Evolutionary conservation across 2,113 vertebrate genomes (phyloP).

Genomic region (Rhombomys opimus): DNA sequence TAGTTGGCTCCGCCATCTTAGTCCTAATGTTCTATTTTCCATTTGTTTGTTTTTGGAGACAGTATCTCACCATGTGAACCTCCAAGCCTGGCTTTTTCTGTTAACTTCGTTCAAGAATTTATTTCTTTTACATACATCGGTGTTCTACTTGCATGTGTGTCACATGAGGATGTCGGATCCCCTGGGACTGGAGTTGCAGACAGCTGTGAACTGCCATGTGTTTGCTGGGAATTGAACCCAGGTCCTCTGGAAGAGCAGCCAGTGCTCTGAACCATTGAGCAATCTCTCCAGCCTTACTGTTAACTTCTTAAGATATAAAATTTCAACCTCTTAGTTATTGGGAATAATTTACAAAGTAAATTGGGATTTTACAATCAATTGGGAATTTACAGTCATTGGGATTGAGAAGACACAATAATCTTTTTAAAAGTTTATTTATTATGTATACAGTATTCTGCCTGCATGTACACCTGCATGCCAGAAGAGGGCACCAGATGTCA

Average conservation of each 20-base stretch:
- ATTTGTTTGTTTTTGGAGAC: neutral
- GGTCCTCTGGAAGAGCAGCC: neutral
- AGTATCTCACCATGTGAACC: too few species aligned
- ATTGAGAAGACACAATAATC: neutral
- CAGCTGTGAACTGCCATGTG: neutral
- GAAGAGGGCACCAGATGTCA: too few species aligned
- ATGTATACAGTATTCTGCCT: too few species aligned
- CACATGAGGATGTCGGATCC: neutral
- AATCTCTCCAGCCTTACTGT: neutral
- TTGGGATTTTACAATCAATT: too few species aligned
- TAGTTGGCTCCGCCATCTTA: neutral
- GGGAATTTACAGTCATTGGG: neutral
- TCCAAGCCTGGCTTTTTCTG: neutral
- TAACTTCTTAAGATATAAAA: constrained; percentile 2
- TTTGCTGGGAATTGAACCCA: neutral
- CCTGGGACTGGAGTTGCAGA: neutral
- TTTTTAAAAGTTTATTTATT: too few species aligned
- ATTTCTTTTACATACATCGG: neutral
- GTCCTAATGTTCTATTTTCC: neutral
- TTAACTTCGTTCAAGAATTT: neutral
- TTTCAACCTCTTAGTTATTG: neutral
- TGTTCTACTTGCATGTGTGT: neutral
- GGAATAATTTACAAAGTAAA: neutral
- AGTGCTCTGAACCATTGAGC: neutral
- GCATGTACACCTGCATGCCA: too few species aligned